Evolutionary conservation across 2,797 vertebrate genomes (phyloP).

Genomic region (Iguana delicatissima): DNA sequence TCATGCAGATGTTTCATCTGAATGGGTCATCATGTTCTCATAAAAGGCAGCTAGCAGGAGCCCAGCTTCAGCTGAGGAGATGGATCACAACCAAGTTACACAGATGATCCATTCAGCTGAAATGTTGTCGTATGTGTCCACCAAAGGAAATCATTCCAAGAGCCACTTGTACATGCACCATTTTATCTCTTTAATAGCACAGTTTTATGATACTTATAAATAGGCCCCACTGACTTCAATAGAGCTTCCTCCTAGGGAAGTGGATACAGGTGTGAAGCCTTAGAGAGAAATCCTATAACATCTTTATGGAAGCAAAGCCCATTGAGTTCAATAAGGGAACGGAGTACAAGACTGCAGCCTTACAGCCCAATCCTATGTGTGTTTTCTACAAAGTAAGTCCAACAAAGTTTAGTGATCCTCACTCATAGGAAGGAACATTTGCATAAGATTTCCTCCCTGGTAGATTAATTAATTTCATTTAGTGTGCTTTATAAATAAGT

Average conservation of each 20-base stretch:
- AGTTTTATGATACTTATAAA: background rate
- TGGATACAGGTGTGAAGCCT: background rate
- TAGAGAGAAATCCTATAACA: background rate
- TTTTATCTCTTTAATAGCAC: background rate
- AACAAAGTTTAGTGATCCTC: background rate
- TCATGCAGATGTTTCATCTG: background rate
- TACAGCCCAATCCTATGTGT: background rate
- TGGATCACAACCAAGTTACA: background rate
- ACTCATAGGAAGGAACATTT: background rate
- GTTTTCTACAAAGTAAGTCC: background rate
- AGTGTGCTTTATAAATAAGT: constrained; percentile 61
- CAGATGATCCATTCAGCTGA: background rate
- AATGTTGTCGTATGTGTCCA: background rate
- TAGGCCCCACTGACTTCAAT: background rate
- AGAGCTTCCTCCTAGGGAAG: background rate
- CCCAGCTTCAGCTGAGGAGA: background rate
- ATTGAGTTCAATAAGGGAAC: background rate
- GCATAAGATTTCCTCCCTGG: background rate
- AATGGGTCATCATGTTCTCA: background rate
- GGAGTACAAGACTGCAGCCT: background rate
- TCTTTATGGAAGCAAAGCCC: background rate
- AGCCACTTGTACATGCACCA: background rate
- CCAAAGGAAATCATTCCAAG: background rate
- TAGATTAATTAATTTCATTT: background rate
- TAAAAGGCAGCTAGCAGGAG: background rate